Conservation (phyloP, 1,140 invertebrate species). For the Mya arenaria region DNA sequence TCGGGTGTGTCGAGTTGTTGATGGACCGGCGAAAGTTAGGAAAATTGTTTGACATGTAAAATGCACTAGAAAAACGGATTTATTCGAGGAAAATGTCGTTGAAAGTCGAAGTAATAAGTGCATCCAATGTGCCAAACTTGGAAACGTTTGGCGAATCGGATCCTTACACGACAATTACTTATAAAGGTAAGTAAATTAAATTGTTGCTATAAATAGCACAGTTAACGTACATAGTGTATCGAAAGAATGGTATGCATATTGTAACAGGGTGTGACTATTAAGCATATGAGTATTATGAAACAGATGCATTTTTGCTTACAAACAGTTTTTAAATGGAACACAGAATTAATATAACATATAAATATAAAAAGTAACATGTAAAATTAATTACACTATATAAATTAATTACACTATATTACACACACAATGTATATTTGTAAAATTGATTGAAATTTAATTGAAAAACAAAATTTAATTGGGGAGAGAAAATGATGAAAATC, state of each 20-base stretch:
- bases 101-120: slow-evolving; percentile 62
- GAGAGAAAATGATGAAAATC: no score
- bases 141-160: slow-evolving; percentile 75
- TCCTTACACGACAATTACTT: slow-evolving; percentile 70
- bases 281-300: not conserved
- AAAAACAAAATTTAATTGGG: no score
- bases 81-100: slow-evolving; percentile 63
- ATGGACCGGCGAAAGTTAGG: no score
- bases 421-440: no score
- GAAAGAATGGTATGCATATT: not conserved
- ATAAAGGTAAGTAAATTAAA: slow-evolving; percentile 69
- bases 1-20: no score
- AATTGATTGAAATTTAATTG: no score
- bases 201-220: not conserved
- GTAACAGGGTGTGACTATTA: not conserved
- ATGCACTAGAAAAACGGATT: no score
- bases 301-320: not conserved
- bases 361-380: not conserved
- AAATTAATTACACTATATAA: no score
- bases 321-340: not conserved
- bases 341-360: not conserved
- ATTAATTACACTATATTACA: no score
- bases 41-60: no score
- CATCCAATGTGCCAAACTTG: slow-evolving; percentile 72
- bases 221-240: not conserved